phyloP scores from a whole-genome alignment of 2,113 vertebrate species.

The Struthidea cinerea region DNA sequence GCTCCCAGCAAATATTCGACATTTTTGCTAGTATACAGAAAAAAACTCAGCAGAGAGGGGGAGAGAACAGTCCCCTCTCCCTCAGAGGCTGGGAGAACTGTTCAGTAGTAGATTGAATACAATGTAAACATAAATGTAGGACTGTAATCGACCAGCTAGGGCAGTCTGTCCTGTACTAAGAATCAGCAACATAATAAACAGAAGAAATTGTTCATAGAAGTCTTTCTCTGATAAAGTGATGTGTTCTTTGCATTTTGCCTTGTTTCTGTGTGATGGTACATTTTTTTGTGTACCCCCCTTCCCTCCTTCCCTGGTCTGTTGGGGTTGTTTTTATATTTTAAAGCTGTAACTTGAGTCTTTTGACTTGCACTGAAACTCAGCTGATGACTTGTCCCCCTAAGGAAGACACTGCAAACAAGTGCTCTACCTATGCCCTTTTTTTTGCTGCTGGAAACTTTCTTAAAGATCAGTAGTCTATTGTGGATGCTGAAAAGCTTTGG shows the following conservation, averaged over 20 bases:
- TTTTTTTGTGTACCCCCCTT: no score
- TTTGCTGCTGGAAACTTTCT: slow-evolving; percentile 28
- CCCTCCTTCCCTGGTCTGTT: fast-evolving
- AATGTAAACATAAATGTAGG: background rate
- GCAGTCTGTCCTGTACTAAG: background rate
- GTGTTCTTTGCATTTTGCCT: background rate
- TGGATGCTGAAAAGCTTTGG: no score
- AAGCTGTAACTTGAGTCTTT: background rate
- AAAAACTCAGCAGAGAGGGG: background rate
- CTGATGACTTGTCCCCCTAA: background rate
- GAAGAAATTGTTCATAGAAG: background rate
- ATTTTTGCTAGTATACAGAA: background rate
- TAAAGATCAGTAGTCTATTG: slow-evolving; percentile 43
- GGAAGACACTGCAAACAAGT: background rate
- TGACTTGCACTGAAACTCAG: background rate
- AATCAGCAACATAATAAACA: background rate
- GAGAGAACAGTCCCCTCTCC: background rate
- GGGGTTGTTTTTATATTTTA: background rate
- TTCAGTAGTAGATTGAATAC: background rate
- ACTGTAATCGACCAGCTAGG: background rate
- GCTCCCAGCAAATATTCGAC: background rate
- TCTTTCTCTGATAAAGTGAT: background rate
- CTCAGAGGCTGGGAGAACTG: background rate
- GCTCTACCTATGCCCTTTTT: background rate
- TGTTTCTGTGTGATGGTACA: background rate